These are phyloP conservation scores for Stratiomys singularior DNA, from an alignment of 2,888 invertebrate genomes.

Conservation along the genomic window DNA sequence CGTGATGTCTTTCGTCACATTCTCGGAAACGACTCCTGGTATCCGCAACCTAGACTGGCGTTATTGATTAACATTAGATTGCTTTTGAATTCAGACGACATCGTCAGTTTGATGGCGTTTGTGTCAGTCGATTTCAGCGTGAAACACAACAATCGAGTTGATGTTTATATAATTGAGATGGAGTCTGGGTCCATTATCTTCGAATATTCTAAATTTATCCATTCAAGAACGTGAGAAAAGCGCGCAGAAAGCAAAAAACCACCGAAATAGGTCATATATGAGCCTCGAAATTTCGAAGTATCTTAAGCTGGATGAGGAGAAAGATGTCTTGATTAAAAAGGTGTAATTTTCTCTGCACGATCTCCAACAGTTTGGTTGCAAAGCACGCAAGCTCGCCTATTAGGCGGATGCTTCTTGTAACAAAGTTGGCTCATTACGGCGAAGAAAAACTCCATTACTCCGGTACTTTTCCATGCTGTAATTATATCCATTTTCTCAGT, in stretches of 20 bases:
- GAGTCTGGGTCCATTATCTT: neutral
- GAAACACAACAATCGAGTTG: neutral
- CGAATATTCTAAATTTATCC: neutral
- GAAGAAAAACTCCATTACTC: slow-evolving; percentile 5
- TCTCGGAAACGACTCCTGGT: neutral
- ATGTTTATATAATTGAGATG: slow-evolving; percentile 1
- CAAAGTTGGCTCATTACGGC: neutral
- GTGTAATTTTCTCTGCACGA: slow-evolving; percentile 27
- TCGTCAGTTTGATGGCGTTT: neutral
- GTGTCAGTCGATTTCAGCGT: neutral
- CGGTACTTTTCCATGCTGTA: slow-evolving; percentile 6
- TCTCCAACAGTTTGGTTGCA: neutral
- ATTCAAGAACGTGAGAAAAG: slow-evolving; percentile 23
- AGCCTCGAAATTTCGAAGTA: neutral
- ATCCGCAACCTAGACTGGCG: neutral
- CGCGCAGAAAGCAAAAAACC: neutral
- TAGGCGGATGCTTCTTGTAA: neutral
- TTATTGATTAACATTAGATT: neutral
- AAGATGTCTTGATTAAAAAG: slow-evolving; percentile 23
- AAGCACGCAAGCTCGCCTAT: slow-evolving; percentile 2
- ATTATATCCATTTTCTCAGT: neutral
- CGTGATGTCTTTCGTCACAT: neutral
- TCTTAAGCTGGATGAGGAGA: neutral
- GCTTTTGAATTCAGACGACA: neutral
- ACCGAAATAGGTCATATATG: slow-evolving; percentile 11